phyloP scores from a whole-genome alignment of 1,140 invertebrate genomes.

The Pseudachorutes palmiensis region DNA sequence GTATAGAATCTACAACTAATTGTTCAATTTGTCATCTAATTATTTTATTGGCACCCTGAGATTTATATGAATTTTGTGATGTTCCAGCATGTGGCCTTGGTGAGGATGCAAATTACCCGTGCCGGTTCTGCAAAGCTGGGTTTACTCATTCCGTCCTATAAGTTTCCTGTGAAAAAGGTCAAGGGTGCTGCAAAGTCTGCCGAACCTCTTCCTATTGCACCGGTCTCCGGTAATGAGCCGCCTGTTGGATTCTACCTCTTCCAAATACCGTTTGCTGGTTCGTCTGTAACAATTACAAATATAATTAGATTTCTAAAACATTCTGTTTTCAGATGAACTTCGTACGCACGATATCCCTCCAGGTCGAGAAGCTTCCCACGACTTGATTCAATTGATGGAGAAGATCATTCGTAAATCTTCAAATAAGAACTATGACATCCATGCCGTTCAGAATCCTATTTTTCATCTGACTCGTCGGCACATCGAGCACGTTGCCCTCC shows the following conservation, averaged over 20 bases:
- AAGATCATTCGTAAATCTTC: constrained; percentile 16
- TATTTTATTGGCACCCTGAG: not conserved
- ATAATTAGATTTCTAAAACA: too few species aligned
- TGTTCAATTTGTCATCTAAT: not conserved
- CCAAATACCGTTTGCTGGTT: constrained; percentile 14
- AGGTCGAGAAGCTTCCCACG: not conserved
- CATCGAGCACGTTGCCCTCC: constrained; percentile 16
- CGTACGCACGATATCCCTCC: constrained; percentile 2
- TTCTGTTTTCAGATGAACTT: constrained; percentile 19
- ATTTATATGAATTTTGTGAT: not conserved
- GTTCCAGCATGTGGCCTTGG: constrained; percentile 15
- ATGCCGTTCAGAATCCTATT: constrained; percentile 15
- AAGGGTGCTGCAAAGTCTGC: not conserved
- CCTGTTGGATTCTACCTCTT: constrained; percentile 14
- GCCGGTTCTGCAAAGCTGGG: constrained; percentile 12
- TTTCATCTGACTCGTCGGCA: constrained; percentile 7
- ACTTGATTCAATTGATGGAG: constrained; percentile 17
- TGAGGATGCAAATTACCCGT: constrained; percentile 7
- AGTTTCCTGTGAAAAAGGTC: not conserved
- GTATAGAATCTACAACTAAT: not conserved
- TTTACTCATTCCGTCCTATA: constrained; percentile 12
- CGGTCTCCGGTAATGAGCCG: not conserved
- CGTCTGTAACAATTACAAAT: too few species aligned
- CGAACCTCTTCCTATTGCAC: not conserved
- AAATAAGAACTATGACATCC: constrained; percentile 18